phyloP scores from a whole-genome alignment of 2,113 vertebrate species.

The Silurus meridionalis region DNA sequence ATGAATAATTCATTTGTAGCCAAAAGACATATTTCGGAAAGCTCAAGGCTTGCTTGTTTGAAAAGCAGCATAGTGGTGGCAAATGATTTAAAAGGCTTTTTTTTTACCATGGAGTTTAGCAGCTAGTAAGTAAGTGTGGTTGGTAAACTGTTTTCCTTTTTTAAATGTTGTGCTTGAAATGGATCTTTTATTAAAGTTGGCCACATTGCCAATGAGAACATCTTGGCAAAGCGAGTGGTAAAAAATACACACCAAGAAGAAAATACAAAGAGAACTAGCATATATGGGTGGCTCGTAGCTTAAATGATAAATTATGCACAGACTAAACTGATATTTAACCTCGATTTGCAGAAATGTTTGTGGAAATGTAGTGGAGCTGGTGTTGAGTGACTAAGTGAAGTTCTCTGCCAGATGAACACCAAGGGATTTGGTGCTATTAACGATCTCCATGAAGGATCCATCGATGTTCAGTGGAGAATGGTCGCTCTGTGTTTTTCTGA shows the following conservation, averaged over 20 bases:
- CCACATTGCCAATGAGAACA: background rate
- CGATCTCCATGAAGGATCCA: no score
- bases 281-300: background rate
- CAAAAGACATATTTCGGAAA: background rate
- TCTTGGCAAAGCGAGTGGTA: background rate
- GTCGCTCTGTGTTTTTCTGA: no score
- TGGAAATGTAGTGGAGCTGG: no score
- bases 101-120: conserved; percentile 12
- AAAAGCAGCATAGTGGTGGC: background rate
- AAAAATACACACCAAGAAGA: no score
- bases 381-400: no score
- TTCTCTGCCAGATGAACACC: no score
- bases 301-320: background rate
- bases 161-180: background rate
- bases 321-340: background rate
- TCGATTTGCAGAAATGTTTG: background rate
- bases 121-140: background rate
- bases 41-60: background rate
- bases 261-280: background rate
- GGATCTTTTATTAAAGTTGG: background rate
- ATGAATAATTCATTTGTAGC: conserved; percentile 30
- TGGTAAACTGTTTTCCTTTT: background rate
- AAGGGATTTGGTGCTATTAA: no score
- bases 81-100: background rate
- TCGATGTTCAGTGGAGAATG: no score